A percentile compares a stretch with the other conserved stretches of the same genome.
Evolutionary conservation across 2,113 vertebrate genomes (phyloP).

Genomic region (Sclerurus mexicanus): DNA sequence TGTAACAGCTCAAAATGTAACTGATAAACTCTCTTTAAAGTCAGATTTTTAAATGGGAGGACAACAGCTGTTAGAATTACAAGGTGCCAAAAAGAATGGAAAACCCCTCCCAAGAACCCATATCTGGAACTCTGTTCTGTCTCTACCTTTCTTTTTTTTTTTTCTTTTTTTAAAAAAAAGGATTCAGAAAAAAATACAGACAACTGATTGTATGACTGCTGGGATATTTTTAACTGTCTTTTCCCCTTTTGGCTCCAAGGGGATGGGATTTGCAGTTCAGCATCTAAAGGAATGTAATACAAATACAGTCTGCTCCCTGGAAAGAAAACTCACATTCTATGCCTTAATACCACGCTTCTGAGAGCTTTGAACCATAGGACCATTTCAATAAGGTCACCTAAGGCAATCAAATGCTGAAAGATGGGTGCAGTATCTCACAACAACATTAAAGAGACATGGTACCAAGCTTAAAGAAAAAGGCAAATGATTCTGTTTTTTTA

Average conservation of each 20-base stretch:
- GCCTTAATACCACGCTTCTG: conserved; percentile 42
- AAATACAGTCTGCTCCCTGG: conserved; percentile 22
- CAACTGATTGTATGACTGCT: conserved; percentile 72
- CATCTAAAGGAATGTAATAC: conserved; percentile 45
- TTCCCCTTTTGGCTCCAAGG: conserved; percentile 19
- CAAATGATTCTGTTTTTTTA: not conserved
- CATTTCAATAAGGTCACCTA: conserved; percentile 1
- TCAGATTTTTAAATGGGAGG: conserved; percentile 25
- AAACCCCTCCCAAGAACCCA: conserved; percentile 7
- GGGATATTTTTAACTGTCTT: conserved; percentile 36
- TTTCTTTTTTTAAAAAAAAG: not conserved
- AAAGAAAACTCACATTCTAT: conserved; percentile 45
- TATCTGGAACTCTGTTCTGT: conserved; percentile 40
- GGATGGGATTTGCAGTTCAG: conserved; percentile 30
- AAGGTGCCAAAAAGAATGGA: conserved; percentile 45
- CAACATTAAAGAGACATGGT: conserved; percentile 20
- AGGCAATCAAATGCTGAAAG: conserved; percentile 18
- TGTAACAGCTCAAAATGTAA: not conserved
- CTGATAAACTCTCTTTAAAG: conserved; percentile 11
- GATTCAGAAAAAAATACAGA: conserved; percentile 57
- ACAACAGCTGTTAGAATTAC: not conserved
- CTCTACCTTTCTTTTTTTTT: not conserved
- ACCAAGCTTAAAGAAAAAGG: conserved; percentile 12
- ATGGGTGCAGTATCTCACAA: conserved; percentile 34
- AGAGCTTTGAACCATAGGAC: conserved; percentile 25